These are phyloP conservation scores for Mechanitis mazaeus DNA, from an alignment of 2,888 invertebrate genomes.

Conservation along the genomic window DNA sequence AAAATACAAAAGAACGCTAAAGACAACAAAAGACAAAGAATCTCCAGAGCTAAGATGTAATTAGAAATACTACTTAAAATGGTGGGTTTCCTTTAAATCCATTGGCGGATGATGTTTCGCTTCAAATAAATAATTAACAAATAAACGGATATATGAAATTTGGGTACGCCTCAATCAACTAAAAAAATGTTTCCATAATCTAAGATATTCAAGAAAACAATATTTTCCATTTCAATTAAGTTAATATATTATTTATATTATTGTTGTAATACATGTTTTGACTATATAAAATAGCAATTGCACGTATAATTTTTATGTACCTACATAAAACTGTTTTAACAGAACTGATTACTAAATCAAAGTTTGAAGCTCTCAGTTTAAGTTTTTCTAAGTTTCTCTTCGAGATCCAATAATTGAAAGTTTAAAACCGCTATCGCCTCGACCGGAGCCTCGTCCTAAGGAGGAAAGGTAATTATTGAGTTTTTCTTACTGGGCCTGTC, in stretches of 20 bases:
- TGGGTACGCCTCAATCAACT: too few species aligned
- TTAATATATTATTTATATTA: too few species aligned
- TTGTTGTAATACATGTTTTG: too few species aligned
- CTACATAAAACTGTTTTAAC: too few species aligned
- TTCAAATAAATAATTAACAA: too few species aligned
- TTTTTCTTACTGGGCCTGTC: slow-evolving; percentile 56
- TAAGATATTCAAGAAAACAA: too few species aligned
- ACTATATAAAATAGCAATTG: too few species aligned
- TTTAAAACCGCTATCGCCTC: slow-evolving; percentile 22
- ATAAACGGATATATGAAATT: too few species aligned
- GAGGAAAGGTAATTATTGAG: slow-evolving; percentile 70
- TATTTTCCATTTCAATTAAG: too few species aligned
- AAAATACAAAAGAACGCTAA: slow-evolving; percentile 6
- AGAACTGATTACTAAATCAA: too few species aligned
- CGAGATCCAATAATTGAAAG: slow-evolving; percentile 6
- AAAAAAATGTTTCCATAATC: too few species aligned
- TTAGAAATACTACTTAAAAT: slow-evolving; percentile 27
- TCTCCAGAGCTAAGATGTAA: slow-evolving; percentile 25
- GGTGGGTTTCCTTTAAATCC: slow-evolving; percentile 5
- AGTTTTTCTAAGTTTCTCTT: slow-evolving; percentile 3
- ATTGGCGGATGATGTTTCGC: slow-evolving; percentile 8
- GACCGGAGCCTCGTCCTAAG: slow-evolving; percentile 25
- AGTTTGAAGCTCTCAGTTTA: neutral
- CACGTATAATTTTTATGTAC: too few species aligned
- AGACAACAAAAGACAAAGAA: slow-evolving; percentile 26